Evolutionary conservation across 2,797 vertebrate genomes (phyloP), one percentile per base, ranked within the genome.

Genomic region (Emys orbicularis): DNA sequence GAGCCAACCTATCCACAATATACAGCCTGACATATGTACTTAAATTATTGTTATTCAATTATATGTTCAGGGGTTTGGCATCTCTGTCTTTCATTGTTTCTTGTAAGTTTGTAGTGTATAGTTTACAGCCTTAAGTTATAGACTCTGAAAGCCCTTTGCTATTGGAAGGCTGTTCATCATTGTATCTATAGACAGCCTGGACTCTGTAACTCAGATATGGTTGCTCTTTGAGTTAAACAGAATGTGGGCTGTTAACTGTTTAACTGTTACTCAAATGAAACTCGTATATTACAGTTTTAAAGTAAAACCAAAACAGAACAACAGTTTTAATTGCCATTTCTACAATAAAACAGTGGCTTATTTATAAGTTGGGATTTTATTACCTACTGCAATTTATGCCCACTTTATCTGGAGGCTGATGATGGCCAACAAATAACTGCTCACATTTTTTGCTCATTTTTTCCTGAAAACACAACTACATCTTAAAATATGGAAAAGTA

Each of bases 401-500:
- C 89, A 83, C 90, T 97, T 98, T 98, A 98, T 98, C 97, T 98
- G 92, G 93, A 97, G 94, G 91, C 89, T 98, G 89, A 34, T 76
- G 88, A 96, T 97, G 95, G 96, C 95, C 96, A 97, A 92, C 96
- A 98, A 98, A 98, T 96, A 98, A 97, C 88, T 72, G 89, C 91
- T 98, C 61, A 90, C 94, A 56, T 97, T 97, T 97, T 96, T 85
- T 0, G 23, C 4, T 83, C 68, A 96, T 97, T 98, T 97, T 97
- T 96, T 91, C 84, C 57, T 92, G 86, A 97, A 98, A 98, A 97
- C 83, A 94, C 95, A 98, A 97, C 89, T 94, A 65, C 87, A 94
- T 96, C 95, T 96, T 97, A 98, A 98, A 98, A 98, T 98, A 97
- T 98, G 98, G 97, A 98, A 98, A 98, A 98, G 98, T 95, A 98